These are phyloP conservation scores for Kuschelorhynchus macadamiae DNA, from an alignment of 2,888 invertebrate genomes.

Conservation along the genomic window DNA sequence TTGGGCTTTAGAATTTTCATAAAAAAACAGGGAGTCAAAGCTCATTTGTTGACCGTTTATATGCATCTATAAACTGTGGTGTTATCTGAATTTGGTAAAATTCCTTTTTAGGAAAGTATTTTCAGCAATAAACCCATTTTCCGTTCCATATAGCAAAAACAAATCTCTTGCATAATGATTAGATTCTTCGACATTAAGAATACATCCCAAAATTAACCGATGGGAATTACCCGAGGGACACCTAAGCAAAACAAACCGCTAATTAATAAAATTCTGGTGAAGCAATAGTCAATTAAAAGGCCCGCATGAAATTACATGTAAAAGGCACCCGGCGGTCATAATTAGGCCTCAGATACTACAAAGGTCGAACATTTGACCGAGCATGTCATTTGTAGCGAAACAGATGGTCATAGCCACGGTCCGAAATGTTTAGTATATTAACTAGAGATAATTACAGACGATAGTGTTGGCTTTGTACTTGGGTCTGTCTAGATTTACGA, in stretches of 20 bases:
- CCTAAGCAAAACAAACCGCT: not conserved
- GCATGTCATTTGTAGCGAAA: conserved; percentile 27
- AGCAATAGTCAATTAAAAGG: conserved; percentile 23
- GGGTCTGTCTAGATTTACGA: not conserved
- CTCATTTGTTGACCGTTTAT: no score
- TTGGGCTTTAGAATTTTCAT: no score
- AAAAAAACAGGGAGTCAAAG: no score
- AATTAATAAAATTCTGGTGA: conserved; percentile 28
- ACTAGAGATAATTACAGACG: conserved; percentile 1
- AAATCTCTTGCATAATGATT: no score
- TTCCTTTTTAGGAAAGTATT: no score
- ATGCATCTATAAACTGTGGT: no score
- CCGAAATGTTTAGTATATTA: conserved; percentile 11
- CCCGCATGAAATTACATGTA: conserved; percentile 25
- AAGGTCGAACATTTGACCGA: conserved; percentile 16
- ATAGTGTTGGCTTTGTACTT: conserved; percentile 1
- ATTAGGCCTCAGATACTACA: conserved; percentile 32
- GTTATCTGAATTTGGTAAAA: no score
- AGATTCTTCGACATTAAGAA: no score
- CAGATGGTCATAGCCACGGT: conserved; percentile 11
- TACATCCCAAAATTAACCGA: no score
- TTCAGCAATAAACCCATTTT: no score
- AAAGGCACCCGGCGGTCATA: conserved; percentile 22
- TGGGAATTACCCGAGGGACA: no score
- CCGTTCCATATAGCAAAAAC: no score